Conservation (phyloP, 2,113 vertebrate genomes). For the Cisticola juncidis region DNA sequence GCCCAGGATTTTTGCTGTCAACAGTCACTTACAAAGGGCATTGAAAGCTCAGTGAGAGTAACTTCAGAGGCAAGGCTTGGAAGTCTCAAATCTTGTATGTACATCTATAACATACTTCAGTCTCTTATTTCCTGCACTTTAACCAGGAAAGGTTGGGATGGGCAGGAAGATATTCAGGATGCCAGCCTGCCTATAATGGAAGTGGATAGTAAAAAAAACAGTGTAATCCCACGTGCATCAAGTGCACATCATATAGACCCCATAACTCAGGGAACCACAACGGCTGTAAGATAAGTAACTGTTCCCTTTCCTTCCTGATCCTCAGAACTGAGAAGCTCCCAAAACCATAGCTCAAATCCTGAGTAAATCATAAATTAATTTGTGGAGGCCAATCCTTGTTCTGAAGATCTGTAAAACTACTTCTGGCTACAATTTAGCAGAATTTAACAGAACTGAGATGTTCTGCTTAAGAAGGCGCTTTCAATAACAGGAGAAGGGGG, state of each 20-base stretch:
- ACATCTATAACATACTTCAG: not conserved
- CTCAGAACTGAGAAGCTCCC: not conserved
- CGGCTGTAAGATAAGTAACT: constrained; percentile 2
- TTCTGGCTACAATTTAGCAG: not conserved
- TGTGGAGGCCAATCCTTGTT: not conserved
- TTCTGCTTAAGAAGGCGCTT: not conserved
- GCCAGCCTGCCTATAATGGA: constrained; percentile 8
- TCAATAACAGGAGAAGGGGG: not conserved
- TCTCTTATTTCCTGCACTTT: constrained; percentile 22
- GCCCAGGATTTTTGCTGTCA: not conserved
- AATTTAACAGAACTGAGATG: not conserved
- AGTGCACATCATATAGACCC: not conserved
- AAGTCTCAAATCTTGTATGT: not conserved
- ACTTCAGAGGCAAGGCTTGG: not conserved
- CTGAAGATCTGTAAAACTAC: not conserved
- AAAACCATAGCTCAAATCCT: not conserved
- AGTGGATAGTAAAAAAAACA: not conserved
- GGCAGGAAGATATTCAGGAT: constrained; percentile 47
- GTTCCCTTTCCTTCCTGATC: constrained; percentile 50
- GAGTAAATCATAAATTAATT: not conserved
- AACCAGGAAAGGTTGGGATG: constrained; percentile 38
- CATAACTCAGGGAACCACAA: constrained; percentile 47
- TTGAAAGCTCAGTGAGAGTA: not conserved
- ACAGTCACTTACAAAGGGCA: not conserved
- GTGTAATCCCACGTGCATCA: not conserved